Conservation (phyloP, 1,140 invertebrate genomes). For the Bombus sylvicola region DNA sequence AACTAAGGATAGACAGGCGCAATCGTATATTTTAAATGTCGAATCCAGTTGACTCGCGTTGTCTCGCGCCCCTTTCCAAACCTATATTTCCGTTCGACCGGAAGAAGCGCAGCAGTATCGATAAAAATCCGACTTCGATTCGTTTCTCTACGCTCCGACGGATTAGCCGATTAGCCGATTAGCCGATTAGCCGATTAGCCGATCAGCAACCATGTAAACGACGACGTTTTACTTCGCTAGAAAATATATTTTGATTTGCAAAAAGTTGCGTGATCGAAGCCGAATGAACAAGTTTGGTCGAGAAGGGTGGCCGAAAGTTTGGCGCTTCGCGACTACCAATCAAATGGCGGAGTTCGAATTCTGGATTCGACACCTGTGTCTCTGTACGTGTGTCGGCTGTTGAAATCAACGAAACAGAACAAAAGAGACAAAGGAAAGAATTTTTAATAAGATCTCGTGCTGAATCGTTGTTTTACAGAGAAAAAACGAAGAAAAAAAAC, state of each 20-base stretch:
- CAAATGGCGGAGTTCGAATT: not conserved
- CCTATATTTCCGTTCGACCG: too few relatives aligned
- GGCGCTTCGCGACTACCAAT: not conserved
- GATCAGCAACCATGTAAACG: not conserved
- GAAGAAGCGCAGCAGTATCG: not conserved
- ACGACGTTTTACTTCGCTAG: not conserved
- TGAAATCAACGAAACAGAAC: slow-evolving; percentile 45
- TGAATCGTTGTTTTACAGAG: slow-evolving; percentile 63
- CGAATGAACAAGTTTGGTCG: not conserved
- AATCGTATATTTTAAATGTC: slow-evolving; percentile 56
- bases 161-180: too few relatives aligned
- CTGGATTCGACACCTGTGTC: slow-evolving; percentile 49
- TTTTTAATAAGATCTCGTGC: slow-evolving; percentile 73
- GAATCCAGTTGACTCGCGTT: slow-evolving; percentile 56
- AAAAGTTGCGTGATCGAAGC: not conserved
- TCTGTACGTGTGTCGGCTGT: slow-evolving; percentile 41
- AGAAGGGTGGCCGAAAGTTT: not conserved
- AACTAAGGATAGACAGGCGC: slow-evolving; percentile 73
- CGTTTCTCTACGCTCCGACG: not conserved
- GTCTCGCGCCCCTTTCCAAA: not conserved
- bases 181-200: too few relatives aligned
- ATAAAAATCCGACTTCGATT: slow-evolving; percentile 3
- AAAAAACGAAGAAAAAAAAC: not conserved
- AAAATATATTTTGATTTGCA: not conserved
- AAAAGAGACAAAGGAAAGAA: slow-evolving; percentile 59